phyloP scores from a whole-genome alignment of 2,888 invertebrate genomes.

The Synergus gifuensis region DNA sequence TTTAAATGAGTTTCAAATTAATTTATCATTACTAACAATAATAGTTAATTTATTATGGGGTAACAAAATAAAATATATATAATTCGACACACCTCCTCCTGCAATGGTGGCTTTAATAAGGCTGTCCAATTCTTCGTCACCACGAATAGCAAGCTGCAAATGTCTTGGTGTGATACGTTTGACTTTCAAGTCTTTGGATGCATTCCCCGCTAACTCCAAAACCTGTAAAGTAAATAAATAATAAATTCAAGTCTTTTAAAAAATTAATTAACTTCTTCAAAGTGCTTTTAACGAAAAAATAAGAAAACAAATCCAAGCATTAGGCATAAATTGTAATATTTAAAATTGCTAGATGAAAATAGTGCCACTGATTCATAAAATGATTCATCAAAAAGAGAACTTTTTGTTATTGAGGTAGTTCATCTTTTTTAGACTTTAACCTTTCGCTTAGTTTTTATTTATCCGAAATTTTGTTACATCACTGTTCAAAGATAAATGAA shows the following conservation, averaged over 20 bases:
- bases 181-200: constrained; percentile 99
- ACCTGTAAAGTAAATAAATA: constrained; percentile 82
- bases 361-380: too few relatives aligned
- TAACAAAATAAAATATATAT: neutral
- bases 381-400: too few relatives aligned
- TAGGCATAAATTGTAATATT: too few relatives aligned
- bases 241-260: neutral
- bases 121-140: constrained; percentile 99
- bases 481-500: too few relatives aligned
- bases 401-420: too few relatives aligned
- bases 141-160: constrained; percentile 98
- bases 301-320: neutral
- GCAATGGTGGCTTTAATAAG: constrained; percentile 99
- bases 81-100: constrained; percentile 89
- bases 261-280: neutral
- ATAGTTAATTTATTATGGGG: neutral
- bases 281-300: neutral
- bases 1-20: neutral
- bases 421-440: too few relatives aligned
- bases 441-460: too few relatives aligned
- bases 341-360: neutral
- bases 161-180: constrained; percentile 99
- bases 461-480: too few relatives aligned
- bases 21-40: constrained; percentile 1
- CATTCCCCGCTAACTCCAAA: constrained; percentile 99